phyloP scores from a whole-genome alignment of 2,888 invertebrate species.

The Chaitophorus viminalis region DNA sequence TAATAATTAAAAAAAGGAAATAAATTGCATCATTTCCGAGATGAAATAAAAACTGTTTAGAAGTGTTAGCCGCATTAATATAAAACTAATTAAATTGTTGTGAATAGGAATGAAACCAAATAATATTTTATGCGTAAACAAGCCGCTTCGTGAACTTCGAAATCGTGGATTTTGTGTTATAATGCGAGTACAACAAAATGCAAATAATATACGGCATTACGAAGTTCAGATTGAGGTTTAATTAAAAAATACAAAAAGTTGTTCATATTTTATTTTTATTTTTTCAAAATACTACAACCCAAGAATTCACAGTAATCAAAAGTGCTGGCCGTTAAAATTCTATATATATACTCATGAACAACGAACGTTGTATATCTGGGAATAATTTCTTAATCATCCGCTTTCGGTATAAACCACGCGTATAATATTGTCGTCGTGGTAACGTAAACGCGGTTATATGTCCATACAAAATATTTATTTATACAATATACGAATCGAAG shows the following conservation, averaged over 20 bases:
- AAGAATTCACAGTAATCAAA: no score
- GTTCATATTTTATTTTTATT: background rate
- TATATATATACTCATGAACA: no score
- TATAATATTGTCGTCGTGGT: background rate
- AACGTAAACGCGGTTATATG: background rate
- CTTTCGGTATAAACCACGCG: no score
- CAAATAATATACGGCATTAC: conserved; percentile 4
- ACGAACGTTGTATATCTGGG: no score
- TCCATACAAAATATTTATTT: no score
- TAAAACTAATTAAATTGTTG: conserved; percentile 41
- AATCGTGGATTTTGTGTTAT: background rate
- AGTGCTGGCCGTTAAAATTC: no score
- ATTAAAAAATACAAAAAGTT: conserved; percentile 23
- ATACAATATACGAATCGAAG: no score
- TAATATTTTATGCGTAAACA: no score
- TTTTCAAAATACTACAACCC: background rate
- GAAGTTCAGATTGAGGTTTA: conserved; percentile 23
- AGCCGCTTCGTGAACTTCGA: conserved; percentile 5
- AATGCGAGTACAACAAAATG: conserved; percentile 39
- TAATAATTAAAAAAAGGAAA: no score
- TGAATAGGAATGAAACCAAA: background rate
- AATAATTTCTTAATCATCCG: no score
- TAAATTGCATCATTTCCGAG: no score
- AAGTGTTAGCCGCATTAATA: background rate
- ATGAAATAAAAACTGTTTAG: background rate